Evolutionary conservation across 2,888 invertebrate species (phyloP).

Genomic region (Dicyrtoma fusca): DNA sequence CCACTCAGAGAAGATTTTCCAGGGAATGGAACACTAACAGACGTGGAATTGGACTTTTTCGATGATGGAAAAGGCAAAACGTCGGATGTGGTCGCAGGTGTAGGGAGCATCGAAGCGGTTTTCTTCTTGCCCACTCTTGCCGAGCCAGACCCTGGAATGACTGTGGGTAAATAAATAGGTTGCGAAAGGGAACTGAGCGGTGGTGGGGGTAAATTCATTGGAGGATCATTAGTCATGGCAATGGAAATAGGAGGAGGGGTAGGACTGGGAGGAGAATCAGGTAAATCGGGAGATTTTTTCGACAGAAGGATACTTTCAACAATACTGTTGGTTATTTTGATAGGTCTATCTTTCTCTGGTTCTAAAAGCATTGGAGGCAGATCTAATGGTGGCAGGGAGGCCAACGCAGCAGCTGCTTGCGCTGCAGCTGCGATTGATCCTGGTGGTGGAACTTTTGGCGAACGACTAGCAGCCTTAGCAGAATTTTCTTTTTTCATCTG

Average conservation of each 20-base stretch:
- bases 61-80: constrained; percentile 29
- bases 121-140: constrained; percentile 36
- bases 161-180: constrained; percentile 19
- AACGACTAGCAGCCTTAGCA: not conserved
- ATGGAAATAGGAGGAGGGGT: constrained; percentile 32
- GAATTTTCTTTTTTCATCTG: constrained; percentile 6
- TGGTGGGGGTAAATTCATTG: not conserved
- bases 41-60: constrained; percentile 17
- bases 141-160: constrained; percentile 31
- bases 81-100: constrained; percentile 26
- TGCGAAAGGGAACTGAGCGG: constrained; percentile 13
- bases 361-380: constrained; percentile 1
- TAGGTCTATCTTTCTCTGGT: constrained; percentile 1
- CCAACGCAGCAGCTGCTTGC: constrained; percentile 3
- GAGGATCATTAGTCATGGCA: constrained; percentile 30
- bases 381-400: constrained; percentile 3
- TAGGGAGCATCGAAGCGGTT: constrained; percentile 27
- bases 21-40: constrained; percentile 17
- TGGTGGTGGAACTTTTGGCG: not conserved
- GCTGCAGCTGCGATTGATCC: not conserved
- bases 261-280: constrained; percentile 7
- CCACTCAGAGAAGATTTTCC: constrained; percentile 19
- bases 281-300: constrained; percentile 22
- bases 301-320: constrained; percentile 33
- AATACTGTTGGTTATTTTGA: constrained; percentile 38